These are phyloP conservation scores for Cephalotes varians DNA, from an alignment of 2,888 invertebrate genomes.

Conservation along the genomic window DNA sequence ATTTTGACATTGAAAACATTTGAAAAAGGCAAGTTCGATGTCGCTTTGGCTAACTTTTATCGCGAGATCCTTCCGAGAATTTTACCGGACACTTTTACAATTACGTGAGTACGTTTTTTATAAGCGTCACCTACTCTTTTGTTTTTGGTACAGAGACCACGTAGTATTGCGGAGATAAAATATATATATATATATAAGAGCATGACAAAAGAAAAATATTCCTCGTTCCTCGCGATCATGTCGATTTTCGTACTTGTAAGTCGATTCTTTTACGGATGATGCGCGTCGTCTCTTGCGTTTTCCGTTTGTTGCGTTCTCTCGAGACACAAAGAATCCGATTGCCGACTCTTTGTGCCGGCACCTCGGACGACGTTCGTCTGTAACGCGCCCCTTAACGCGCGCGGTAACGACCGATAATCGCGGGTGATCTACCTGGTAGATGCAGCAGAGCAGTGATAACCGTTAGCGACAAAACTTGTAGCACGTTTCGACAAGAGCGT, in stretches of 20 bases:
- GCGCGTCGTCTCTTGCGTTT: background rate
- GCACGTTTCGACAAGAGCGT: slow-evolving; percentile 50
- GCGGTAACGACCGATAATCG: background rate
- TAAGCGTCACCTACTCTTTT: slow-evolving; percentile 1
- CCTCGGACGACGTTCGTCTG: slow-evolving; percentile 18
- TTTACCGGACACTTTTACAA: slow-evolving; percentile 8
- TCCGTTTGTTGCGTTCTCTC: slow-evolving; percentile 18
- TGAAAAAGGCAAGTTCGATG: slow-evolving; percentile 21
- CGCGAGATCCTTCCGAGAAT: slow-evolving; percentile 18
- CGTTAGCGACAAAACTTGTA: slow-evolving; percentile 34
- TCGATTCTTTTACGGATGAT: slow-evolving; percentile 8
- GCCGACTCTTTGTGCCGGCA: slow-evolving; percentile 5
- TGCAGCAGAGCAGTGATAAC: slow-evolving; percentile 36
- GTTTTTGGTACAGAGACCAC: slow-evolving; percentile 36
- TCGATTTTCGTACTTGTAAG: slow-evolving; percentile 41
- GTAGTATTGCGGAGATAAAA: slow-evolving; percentile 24
- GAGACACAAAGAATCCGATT: background rate
- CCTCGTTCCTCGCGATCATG: slow-evolving; percentile 32
- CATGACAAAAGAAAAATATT: slow-evolving; percentile 29
- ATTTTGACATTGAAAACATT: slow-evolving; percentile 17
- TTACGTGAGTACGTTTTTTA: slow-evolving; percentile 35
- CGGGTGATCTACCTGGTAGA: slow-evolving; percentile 8
- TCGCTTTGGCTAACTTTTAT: slow-evolving; percentile 21
- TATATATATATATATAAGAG: slow-evolving; percentile 7
- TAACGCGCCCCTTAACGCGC: background rate